These are phyloP conservation scores for Grammomys surdaster DNA, from an alignment of 2,113 vertebrate species.

Conservation along the genomic window DNA sequence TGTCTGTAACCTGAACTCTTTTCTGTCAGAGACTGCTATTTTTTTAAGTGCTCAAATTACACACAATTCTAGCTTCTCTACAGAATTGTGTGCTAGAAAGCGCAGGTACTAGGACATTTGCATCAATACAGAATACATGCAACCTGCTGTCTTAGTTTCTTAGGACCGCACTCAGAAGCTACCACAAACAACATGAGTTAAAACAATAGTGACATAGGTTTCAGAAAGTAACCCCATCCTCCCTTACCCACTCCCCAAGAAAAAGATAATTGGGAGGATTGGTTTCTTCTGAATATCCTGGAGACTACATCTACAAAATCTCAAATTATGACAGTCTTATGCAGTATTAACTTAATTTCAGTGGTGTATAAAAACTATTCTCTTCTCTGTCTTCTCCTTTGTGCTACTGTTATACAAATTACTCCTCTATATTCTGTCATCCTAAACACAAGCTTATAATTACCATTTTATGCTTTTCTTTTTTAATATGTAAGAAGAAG, in stretches of 20 bases:
- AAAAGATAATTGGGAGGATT: background rate
- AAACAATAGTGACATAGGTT: background rate
- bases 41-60: background rate
- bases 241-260: background rate
- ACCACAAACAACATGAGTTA: background rate
- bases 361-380: background rate
- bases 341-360: background rate
- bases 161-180: background rate
- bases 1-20: conserved; percentile 48
- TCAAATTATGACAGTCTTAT: background rate
- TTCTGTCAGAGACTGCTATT: background rate
- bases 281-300: background rate
- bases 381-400: background rate
- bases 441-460: background rate
- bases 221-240: background rate
- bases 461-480: background rate
- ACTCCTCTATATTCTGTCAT: background rate
- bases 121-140: background rate
- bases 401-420: background rate
- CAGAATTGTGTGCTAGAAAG: conserved; percentile 14
- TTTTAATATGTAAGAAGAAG: background rate
- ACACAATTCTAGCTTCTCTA: background rate
- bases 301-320: background rate
- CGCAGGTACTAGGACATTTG: background rate
- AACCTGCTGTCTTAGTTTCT: background rate